Evolutionary conservation across 1,140 invertebrate species (phyloP), one percentile per base, ranked within the genome.

Genomic region (Dreissena polymorpha): DNA sequence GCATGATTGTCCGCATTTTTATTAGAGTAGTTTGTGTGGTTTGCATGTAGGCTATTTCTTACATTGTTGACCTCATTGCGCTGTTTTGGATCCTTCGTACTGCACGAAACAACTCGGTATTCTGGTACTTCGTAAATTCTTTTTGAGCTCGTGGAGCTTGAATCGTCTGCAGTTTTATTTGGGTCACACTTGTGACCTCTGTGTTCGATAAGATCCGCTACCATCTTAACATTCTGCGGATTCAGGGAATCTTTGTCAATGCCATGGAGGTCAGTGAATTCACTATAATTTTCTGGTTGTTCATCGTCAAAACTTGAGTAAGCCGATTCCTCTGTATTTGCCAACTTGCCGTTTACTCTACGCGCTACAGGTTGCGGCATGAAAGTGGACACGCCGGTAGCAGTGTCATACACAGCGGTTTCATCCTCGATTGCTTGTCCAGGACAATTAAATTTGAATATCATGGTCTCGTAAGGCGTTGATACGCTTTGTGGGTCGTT

Each of bases 261-360:
- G 39, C 2, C 39, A 8, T 39, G 53, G 6, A 67, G 74, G 10
- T 67, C 25, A 10, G 50, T 21, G 5, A 67, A 25, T 65, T 76
- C 18, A 67, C 55, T 49, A 76, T 76, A 76, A 25, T 67, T 70
- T n/a, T 78, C 76, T 39, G 63, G 53, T 69, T 78, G 76, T 21
- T 78, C 79, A n/a, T 67, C 79, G 53, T 81, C 78, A 18, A 82
- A 25, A 65, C 79, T 82, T 12, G 79, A 82, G 67, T 82, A 82
- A 10, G 79, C 79, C 67, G 79, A 82, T 67, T 18, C 39, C 23
- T 70, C 70, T 3, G 70, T 49, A 65, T 82, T 82, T 64, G 73
- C 70, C 49, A 63, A 29, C 49, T 74, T 82, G 29, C 70, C 79
- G 23, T 82, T 82, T 16, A 27, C 63, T 23, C 79, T 18, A 6